These are phyloP conservation scores for Andinoacara biseriatus DNA, from an alignment of 2,113 vertebrate species.

Conservation along the genomic window DNA sequence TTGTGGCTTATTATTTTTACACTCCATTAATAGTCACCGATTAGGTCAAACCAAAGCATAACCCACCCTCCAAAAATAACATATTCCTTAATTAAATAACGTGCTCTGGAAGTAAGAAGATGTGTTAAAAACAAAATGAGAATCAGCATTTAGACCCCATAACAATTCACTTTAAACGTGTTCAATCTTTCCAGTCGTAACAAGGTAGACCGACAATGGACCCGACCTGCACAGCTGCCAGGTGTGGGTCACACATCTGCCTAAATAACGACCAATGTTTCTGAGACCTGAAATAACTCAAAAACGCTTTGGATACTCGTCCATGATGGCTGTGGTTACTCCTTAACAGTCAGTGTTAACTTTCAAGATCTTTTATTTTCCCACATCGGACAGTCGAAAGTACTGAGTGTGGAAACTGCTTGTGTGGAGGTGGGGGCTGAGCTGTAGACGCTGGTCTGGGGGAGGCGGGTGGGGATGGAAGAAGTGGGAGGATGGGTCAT, in stretches of 20 bases:
- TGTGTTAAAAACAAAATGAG: slow-evolving; percentile 1
- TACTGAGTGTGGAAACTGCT: slow-evolving; percentile 33
- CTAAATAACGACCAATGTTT: not conserved
- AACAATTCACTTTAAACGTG: not conserved
- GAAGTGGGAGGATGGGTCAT: slow-evolving; percentile 72
- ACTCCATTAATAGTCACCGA: slow-evolving; percentile 21
- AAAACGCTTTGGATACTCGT: slow-evolving; percentile 10
- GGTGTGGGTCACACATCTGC: not conserved
- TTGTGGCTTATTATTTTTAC: slow-evolving; percentile 29
- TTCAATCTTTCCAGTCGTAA: slow-evolving; percentile 29
- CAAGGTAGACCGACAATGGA: slow-evolving; percentile 10
- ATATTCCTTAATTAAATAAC: slow-evolving; percentile 19
- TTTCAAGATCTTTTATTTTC: slow-evolving; percentile 27
- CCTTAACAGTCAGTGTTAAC: slow-evolving; percentile 13
- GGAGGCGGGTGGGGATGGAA: not conserved
- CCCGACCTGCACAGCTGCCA: slow-evolving; percentile 18
- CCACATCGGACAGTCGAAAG: slow-evolving; percentile 28
- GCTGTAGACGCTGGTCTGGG: not conserved
- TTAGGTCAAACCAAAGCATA: not conserved
- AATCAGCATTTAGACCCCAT: slow-evolving; percentile 1
- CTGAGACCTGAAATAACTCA: not conserved
- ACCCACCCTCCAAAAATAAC: not conserved
- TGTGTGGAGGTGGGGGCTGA: slow-evolving; percentile 36
- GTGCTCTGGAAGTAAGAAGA: slow-evolving; percentile 11
- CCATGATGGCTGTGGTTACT: slow-evolving; percentile 25